Evolutionary conservation across 2,888 invertebrate species (phyloP), one percentile per base, ranked within the genome.

Genomic region (Caenorhabditis zanzibari): DNA sequence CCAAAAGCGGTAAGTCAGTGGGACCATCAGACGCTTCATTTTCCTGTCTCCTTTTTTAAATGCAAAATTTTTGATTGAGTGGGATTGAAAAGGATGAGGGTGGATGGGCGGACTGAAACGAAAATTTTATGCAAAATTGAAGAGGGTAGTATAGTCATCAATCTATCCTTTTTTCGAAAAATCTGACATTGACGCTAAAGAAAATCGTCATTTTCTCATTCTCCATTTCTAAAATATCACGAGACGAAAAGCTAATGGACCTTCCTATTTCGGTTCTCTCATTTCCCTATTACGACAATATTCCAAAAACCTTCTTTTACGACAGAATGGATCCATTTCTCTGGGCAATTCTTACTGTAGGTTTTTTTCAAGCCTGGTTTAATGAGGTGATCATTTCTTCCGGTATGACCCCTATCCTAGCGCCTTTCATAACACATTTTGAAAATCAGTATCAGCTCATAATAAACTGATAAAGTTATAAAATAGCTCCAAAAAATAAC

Each of bases 1-100:
- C 81, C 79, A 41, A 86, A 86, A 81, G 44, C 84, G 77, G 84
- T 85, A 73, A 72, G 76, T 66, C 26, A 49, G 14, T 32, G 26
- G 54, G 3, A 16, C 32, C 49, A 38, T 22, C 14, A 14, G 7
- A 38, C 9, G 32, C 32, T 7, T 32, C 32, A 10, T 38, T 38
- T 38, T 12, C 38, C 38, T 16, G 26, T 22, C 32, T 28, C 24
- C 1, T 28, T n/a, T 35, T 32, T 32, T 35, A 16, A n/a, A n/a
- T 49, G 54, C 54, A 26, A 26, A 22, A 54, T 26, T 54, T 52
- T 26, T 14, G 26, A 54, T 54, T 54, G 47, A 47, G 47, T 54
- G 54, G 24, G 54, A 54, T 14, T 54, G 14, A 26, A 54, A 19
- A 14, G 47, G 47, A 5, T 19, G 47, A 19, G 47, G 19, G 47